Evolutionary conservation across 2,888 invertebrate species (phyloP).

Genomic region (Drosophila mimetica): DNA sequence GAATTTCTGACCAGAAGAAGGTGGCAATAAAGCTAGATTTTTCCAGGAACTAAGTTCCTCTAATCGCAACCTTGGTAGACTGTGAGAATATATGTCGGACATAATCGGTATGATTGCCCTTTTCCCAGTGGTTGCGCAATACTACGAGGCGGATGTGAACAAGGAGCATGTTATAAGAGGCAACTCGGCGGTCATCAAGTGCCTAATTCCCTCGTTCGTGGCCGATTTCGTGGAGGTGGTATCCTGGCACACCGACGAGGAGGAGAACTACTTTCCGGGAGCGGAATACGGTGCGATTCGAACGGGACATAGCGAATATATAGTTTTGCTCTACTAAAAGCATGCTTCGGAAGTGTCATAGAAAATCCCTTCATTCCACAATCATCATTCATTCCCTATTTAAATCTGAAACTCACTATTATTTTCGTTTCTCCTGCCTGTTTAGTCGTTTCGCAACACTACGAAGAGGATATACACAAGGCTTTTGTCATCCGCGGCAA

Average conservation of each 20-base stretch:
- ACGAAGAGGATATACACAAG: conserved; percentile 96
- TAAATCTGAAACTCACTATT: conserved; percentile 21
- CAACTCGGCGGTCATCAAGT: conserved; percentile 94
- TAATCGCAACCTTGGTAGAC: conserved; percentile 36
- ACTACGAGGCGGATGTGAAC: conserved; percentile 95
- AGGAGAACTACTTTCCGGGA: conserved; percentile 84
- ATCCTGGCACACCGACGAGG: conserved; percentile 92
- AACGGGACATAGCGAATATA: conserved; percentile 5
- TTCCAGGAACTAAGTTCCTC: conserved; percentile 58
- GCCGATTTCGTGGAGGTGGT: conserved; percentile 95
- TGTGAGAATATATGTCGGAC: conserved; percentile 58
- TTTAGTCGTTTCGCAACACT: conserved; percentile 94
- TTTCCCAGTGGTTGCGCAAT: conserved; percentile 92
- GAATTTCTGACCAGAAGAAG: conserved; percentile 57
- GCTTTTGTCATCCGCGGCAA: conserved; percentile 96
- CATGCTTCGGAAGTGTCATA: conserved; percentile 50
- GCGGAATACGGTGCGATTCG: conserved; percentile 83
- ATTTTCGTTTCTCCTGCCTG: conserved; percentile 41
- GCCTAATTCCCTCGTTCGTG: conserved; percentile 96
- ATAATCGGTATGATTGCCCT: conserved; percentile 13
- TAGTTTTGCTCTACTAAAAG: conserved; percentile 60
- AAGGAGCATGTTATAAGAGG: conserved; percentile 95
- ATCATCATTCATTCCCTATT: conserved; percentile 28
- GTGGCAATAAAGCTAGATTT: conserved; percentile 31
- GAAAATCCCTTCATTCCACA: conserved; percentile 19